Evolutionary conservation across 1,140 invertebrate species (phyloP).

Genomic region (Achroia grisella): DNA sequence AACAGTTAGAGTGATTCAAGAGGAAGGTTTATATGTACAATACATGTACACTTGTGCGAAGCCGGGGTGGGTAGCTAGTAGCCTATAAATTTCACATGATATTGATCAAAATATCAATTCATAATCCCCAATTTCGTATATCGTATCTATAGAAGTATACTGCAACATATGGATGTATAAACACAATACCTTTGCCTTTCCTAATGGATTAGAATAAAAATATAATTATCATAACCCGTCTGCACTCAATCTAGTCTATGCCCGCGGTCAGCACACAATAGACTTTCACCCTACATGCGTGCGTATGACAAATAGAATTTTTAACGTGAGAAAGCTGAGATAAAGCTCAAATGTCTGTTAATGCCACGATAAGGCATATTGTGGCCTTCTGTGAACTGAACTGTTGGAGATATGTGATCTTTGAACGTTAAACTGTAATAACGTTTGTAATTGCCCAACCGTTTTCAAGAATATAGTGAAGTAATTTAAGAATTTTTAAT

Average conservation of each 20-base stretch:
- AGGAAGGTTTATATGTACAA: too few relatives aligned
- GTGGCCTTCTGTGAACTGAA: slow-evolving; percentile 16
- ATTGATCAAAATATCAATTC: too few relatives aligned
- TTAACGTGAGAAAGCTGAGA: slow-evolving; percentile 23
- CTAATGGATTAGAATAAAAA: background rate
- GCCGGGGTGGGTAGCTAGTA: too few relatives aligned
- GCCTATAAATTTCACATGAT: background rate
- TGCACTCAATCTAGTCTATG: background rate
- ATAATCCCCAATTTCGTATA: too few relatives aligned
- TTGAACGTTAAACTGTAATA: background rate
- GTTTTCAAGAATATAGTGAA: background rate
- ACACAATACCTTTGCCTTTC: background rate
- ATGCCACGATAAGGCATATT: slow-evolving; percentile 20
- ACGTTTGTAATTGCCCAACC: background rate
- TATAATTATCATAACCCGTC: background rate
- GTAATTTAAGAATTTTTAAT: too few relatives aligned
- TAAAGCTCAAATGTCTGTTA: slow-evolving; percentile 21
- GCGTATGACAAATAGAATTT: slow-evolving; percentile 16
- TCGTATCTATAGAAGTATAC: background rate
- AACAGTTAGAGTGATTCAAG: too few relatives aligned
- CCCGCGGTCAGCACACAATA: slow-evolving; percentile 3
- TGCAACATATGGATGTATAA: background rate
- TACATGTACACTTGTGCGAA: too few relatives aligned
- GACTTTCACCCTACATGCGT: slow-evolving; percentile 11
- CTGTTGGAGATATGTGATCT: background rate